phyloP scores from a whole-genome alignment of 2,888 invertebrate species.

The Miltochrista miniata region DNA sequence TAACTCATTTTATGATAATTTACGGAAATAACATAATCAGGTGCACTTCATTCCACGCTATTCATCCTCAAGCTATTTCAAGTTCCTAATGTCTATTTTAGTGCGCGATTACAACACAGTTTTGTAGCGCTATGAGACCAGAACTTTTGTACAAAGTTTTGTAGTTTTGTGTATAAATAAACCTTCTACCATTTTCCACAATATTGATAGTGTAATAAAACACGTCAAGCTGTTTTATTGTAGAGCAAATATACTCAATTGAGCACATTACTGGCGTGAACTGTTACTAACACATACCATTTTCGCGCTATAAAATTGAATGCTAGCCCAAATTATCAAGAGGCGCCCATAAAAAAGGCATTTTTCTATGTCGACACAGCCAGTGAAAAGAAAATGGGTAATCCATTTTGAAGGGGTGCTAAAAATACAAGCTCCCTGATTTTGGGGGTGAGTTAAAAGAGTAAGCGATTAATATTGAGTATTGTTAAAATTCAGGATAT shows the following conservation, averaged over 20 bases:
- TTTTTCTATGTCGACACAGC: conserved; percentile 44
- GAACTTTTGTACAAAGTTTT: no score
- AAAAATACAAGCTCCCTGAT: conserved; percentile 39
- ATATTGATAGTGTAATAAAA: no score
- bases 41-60: no score
- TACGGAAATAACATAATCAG: no score
- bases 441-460: conserved; percentile 25
- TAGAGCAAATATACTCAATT: conserved; percentile 11
- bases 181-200: no score
- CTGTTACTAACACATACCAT: conserved; percentile 12
- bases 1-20: no score
- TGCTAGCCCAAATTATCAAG: conserved; percentile 36
- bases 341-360: conserved; percentile 38
- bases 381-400: conserved; percentile 53
- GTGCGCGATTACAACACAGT: no score
- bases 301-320: conserved; percentile 21
- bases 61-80: no score
- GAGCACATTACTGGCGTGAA: conserved; percentile 6
- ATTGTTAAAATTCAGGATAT: no score
- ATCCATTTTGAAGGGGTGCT: conserved; percentile 55
- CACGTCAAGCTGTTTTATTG: not conserved
- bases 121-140: no score
- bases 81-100: no score
- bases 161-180: no score
- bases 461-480: conserved; percentile 23